Conservation (phyloP, 2,797 vertebrate species). For the Ataeniobius toweri region DNA sequence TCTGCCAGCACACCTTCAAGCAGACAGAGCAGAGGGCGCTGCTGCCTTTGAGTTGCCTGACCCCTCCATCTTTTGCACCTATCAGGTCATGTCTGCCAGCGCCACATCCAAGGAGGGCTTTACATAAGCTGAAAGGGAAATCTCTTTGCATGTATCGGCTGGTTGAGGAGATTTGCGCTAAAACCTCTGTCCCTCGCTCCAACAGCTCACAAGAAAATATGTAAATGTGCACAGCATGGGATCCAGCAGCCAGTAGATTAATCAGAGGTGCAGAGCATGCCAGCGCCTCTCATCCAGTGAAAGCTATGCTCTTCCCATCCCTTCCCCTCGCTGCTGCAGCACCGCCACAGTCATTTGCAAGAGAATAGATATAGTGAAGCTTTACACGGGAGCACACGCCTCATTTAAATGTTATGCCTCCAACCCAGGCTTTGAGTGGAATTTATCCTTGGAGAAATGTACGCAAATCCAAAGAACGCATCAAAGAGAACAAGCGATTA, state of each 20-base stretch:
- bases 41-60: constrained; percentile 56
- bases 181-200: constrained; percentile 65
- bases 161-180: constrained; percentile 69
- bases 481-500: constrained; percentile 82
- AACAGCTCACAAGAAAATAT: constrained; percentile 76
- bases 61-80: constrained; percentile 60
- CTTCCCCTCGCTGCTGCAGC: constrained; percentile 49
- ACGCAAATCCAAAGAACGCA: constrained; percentile 80
- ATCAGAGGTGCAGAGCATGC: constrained; percentile 71
- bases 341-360: constrained; percentile 73
- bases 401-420: constrained; percentile 84
- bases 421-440: constrained; percentile 75
- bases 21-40: not conserved
- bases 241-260: constrained; percentile 77
- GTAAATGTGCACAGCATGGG: constrained; percentile 80
- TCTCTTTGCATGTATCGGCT: constrained; percentile 59
- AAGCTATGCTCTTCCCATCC: constrained; percentile 49
- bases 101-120: constrained; percentile 70
- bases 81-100: constrained; percentile 65
- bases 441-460: constrained; percentile 81
- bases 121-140: constrained; percentile 69
- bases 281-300: constrained; percentile 66
- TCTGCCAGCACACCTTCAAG: not conserved
- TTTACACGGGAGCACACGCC: constrained; percentile 72
- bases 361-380: constrained; percentile 74